Evolutionary conservation across 1,140 invertebrate species (phyloP).

Genomic region (Lysiphlebus fabarum): DNA sequence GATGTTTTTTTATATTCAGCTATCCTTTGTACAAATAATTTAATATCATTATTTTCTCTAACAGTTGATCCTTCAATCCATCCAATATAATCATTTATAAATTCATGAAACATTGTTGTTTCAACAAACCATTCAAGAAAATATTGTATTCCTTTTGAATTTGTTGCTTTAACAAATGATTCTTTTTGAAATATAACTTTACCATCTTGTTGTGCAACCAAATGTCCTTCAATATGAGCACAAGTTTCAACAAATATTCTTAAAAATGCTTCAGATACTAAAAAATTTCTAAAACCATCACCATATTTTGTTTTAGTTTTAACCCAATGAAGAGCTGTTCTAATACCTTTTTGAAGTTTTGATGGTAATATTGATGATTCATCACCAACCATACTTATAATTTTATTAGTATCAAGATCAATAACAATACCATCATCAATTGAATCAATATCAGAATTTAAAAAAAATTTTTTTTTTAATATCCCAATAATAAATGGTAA

Average conservation of each 20-base stretch:
- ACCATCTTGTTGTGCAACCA: constrained; percentile 53
- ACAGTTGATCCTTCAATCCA: constrained; percentile 18
- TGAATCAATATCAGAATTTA: constrained; percentile 49
- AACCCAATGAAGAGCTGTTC: constrained; percentile 63
- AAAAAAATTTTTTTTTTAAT: constrained; percentile 54
- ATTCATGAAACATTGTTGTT: constrained; percentile 72
- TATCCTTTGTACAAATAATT: constrained; percentile 29
- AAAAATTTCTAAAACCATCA: constrained; percentile 58
- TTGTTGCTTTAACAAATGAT: constrained; percentile 59
- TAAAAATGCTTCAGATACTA: constrained; percentile 67
- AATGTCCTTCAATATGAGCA: constrained; percentile 60
- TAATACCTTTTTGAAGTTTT: constrained; percentile 60
- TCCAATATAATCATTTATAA: constrained; percentile 36
- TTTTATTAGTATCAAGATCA: constrained; percentile 60
- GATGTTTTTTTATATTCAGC: constrained; percentile 23
- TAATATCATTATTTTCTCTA: constrained; percentile 20
- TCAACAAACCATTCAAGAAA: constrained; percentile 82
- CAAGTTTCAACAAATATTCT: constrained; percentile 65
- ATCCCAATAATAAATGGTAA: constrained; percentile 74
- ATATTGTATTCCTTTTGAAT: constrained; percentile 63
- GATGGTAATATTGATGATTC: constrained; percentile 64
- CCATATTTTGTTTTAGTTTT: constrained; percentile 46
- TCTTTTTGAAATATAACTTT: constrained; percentile 55
- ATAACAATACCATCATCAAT: constrained; percentile 61
- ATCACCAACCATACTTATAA: constrained; percentile 61